Evolutionary conservation across 1,140 invertebrate genomes (phyloP), one percentile per base, ranked within the genome.

Genomic region (Musca vetustissima): DNA sequence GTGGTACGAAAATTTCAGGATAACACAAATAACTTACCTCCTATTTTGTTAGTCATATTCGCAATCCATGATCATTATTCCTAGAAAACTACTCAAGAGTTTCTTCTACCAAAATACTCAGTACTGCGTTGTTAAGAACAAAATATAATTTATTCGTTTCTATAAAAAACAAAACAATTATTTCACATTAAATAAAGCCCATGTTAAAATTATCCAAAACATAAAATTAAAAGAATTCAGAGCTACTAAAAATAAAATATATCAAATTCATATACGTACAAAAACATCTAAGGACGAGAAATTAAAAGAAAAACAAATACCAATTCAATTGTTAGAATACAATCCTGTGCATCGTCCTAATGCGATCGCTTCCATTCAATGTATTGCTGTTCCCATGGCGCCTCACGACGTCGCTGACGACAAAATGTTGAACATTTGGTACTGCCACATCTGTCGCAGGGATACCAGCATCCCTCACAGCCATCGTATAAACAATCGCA

Each of bases 381-480:
- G 13, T 19, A n/a, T 47, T 32, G n/a, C 21, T 68, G n/a, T 50
- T 50, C 49, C 36, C 36, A 43, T 43, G 36, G 11, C 13, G 36
- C 13, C 11, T 43, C 36, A 7, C n/a, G 53, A 11, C 67, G 47
- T 3, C 21, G 22, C 15, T 48, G 19, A 2, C 67, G 47, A 24
- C 55, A 68, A 17, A 19, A 68, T 3, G 32, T 24, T 8, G 50
- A 53, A 19, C 50, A 67, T 19, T 59, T 68, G 52, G 6, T 47
- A 53, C 52, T 57, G 52, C 32, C 52, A n/a, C 66, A 47, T 4
- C 15, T 59, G 1, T 55, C 22, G 19, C 21, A 68, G 13, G 50
- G 25, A 19, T 57, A 68, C 52, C 66, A 68, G 50, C 66, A 68
- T 14, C 66, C 52, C 11, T 28, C 25, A 19, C 66, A 68, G 36